Base-by-base conservation (phyloP, 2,797 vertebrate species). In the Tangara arthus region DNA sequence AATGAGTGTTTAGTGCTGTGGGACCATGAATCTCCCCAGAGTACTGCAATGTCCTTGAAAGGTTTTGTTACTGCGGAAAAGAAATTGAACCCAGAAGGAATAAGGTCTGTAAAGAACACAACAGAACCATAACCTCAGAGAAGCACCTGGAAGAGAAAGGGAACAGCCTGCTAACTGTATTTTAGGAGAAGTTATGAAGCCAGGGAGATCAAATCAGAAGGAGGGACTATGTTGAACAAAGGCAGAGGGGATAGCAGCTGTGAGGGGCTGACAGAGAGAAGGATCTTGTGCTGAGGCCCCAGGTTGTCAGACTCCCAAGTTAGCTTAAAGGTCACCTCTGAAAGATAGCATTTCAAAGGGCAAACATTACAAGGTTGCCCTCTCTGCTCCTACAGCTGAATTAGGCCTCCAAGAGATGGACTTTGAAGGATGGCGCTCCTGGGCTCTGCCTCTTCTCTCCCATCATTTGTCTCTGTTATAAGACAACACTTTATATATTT, bases 241-340 rank as follows among this genome's bases (percentile, higher is more conserved):
- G 65, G 82, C 57, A 90, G 68, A 49, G 87, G 35, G 59, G 49
- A 19, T 8, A 22, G 6, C 87, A 87, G 35, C 71, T 34, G 37
- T 8, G 61, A 87, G 75, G 81, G 37, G 49, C 79, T 91, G 93
- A 50, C 71, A 93, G 69, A 5, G 90, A 90, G 57, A 47, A 78
- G 61, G 44, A 55, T 64, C 76, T 86, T 55, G 39, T 91, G 73
- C 85, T 52, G 69, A 65, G 77, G 79, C 59, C 77, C 82, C 56
- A 70, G 90, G 42, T 53, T 95, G 93, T 88, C 90, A 96, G 93
- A 61, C 87, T 88, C 96, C 83, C 94, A 83, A 91, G 94, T 94
- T 84, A 96, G 82, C 90, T 93, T 82, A 96, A 96, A 96, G 96
- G 96, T 96, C 96, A 95, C 50, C 72, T 65, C 73, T 87, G 93